Evolutionary conservation across 2,113 vertebrate species (phyloP).

Genomic region (Polypterus bichir): DNA sequence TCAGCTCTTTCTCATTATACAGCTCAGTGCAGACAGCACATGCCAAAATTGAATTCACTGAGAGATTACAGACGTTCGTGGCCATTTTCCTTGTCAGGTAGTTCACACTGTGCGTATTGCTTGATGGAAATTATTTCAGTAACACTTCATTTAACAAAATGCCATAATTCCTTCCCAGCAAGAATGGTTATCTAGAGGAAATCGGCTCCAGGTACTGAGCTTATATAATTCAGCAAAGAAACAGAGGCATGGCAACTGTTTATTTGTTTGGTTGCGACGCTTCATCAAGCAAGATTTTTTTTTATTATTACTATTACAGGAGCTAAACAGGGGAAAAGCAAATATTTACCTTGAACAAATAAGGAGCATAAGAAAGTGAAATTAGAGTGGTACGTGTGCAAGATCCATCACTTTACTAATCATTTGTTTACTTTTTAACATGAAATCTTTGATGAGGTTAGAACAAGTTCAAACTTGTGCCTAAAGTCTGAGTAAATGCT

Average conservation of each 20-base stretch:
- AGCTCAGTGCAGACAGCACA: constrained; percentile 18
- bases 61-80: constrained; percentile 5
- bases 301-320: constrained; percentile 3
- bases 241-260: constrained; percentile 14
- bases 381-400: too few relatives aligned
- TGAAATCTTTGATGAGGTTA: not conserved
- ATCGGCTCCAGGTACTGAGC: not conserved
- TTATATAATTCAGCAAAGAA: constrained; percentile 12
- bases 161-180: not conserved
- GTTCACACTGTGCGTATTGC: not conserved
- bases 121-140: not conserved
- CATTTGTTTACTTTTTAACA: too few relatives aligned
- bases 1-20: constrained; percentile 12
- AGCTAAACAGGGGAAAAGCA: not conserved
- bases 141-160: constrained; percentile 2
- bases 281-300: not conserved
- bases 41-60: constrained; percentile 8
- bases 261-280: constrained; percentile 14
- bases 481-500: too few relatives aligned
- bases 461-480: constrained; percentile 13
- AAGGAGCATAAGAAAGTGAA: not conserved
- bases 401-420: too few relatives aligned
- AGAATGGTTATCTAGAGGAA: not conserved
- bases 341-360: constrained; percentile 3
- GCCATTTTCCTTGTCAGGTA: not conserved